phyloP scores from a whole-genome alignment of 2,888 invertebrate genomes.

The Rutpela maculata region DNA sequence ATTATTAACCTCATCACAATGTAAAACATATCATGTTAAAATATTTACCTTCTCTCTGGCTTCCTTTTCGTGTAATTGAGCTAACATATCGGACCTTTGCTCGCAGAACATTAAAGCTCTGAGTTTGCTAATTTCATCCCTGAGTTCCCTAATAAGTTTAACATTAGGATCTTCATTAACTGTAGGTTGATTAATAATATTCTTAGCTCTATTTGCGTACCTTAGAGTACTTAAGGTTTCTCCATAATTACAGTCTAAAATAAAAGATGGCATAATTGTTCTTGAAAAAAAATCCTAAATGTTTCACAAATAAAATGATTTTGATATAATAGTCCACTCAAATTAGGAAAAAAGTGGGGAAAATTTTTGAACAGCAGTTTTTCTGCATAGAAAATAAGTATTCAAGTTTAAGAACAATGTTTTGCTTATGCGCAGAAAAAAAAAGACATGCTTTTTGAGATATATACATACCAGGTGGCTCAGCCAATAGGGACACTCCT shows the following conservation, averaged over 20 bases:
- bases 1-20: background rate
- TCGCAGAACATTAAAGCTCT: slow-evolving; percentile 84
- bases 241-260: slow-evolving; percentile 86
- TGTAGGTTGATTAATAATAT: slow-evolving; percentile 93
- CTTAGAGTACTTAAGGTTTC: slow-evolving; percentile 91
- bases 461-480: no score
- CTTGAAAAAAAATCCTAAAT: no score
- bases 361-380: no score
- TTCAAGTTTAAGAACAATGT: no score
- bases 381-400: no score
- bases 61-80: slow-evolving; percentile 91
- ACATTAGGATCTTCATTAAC: slow-evolving; percentile 94
- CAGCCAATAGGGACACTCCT: no score
- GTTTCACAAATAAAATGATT: no score
- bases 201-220: slow-evolving; percentile 93
- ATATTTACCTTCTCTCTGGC: slow-evolving; percentile 86
- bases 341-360: no score
- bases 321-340: no score
- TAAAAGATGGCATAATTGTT: slow-evolving; percentile 3
- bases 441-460: no score
- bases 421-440: no score
- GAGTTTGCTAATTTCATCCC: slow-evolving; percentile 90
- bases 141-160: slow-evolving; percentile 88
- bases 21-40: no score
- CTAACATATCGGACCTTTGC: slow-evolving; percentile 79